Base-by-base conservation (phyloP, 2,113 vertebrate species). In the Speoplatyrhinus poulsoni region DNA sequence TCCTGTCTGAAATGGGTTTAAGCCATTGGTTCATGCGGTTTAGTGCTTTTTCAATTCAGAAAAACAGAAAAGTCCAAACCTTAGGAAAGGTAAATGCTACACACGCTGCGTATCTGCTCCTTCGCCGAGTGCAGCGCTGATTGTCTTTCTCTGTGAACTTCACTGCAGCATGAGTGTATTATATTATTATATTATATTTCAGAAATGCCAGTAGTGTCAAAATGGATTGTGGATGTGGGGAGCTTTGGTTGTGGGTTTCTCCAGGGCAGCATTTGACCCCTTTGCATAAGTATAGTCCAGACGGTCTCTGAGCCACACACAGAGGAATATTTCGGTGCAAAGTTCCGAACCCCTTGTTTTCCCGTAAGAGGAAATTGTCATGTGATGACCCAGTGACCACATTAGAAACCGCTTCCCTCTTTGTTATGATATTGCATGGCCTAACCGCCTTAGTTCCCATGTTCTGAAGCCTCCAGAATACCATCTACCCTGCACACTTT, bases 341-440 rank as follows among this genome's bases (percentile, higher is more conserved):
- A 85, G 81, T 75, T 82, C 81, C 85, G 82, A 86, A 81, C 83
- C 79, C 78, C 83, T 85, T 87, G 82, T 86, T 90, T 90, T 91
- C 85, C 83, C 83, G 81, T 81, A 70, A 85, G 74, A 84, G 86
- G 80, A 89, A 86, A 87, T 85, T 81, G 76, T 88, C 88, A 74
- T 85, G 83, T 74, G 82, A 67, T 85, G 83, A 88, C 84, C 85
- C 83, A 83, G 68, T 85, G 80, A 86, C 85, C 87, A 83, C 87
- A 86, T 53, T 82, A 64, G 61, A 90, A 90, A 87, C 86, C 87
- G 83, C 88, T 90, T 92, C 81, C 85, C 73, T 64, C 50, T 82
- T 85, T 90, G 88, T 87, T 89, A 77, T 84, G 88, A 81, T 86
- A 86, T 72, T 78, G 68, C 74, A 83, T 68, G 79, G 76, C 72